phyloP scores from a whole-genome alignment of 2,797 vertebrate species.

The Coregonus ussuriensis region DNA sequence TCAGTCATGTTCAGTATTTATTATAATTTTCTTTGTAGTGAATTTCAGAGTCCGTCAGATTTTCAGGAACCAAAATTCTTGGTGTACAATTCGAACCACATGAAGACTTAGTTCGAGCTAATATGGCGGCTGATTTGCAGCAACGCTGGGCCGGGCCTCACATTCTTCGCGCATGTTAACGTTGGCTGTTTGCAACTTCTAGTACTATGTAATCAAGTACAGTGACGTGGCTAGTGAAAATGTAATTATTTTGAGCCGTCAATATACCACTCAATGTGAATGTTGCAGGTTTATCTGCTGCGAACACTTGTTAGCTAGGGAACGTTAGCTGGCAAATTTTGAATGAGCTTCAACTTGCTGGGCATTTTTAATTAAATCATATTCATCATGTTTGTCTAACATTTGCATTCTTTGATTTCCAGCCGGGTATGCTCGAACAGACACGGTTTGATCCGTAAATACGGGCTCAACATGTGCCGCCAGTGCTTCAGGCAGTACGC shows the following conservation, averaged over 20 bases:
- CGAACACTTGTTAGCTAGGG: too few relatives aligned
- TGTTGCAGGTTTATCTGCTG: too few relatives aligned
- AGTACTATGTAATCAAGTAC: neutral
- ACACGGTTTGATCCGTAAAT: slow-evolving; percentile 96
- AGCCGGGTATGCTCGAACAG: slow-evolving; percentile 97
- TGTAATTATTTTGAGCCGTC: too few relatives aligned
- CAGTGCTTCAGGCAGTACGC: slow-evolving; percentile 99
- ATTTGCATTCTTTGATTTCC: neutral
- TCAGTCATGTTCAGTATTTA: slow-evolving; percentile 55
- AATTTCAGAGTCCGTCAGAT: neutral
- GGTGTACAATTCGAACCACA: slow-evolving; percentile 49
- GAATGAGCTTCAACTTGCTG: too few relatives aligned
- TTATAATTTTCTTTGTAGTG: rapidly evolving
- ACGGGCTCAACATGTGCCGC: slow-evolving; percentile 97
- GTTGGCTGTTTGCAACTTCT: neutral
- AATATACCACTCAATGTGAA: too few relatives aligned
- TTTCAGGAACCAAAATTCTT: rapidly evolving
- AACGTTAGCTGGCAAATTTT: too few relatives aligned
- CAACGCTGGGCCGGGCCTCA: too few relatives aligned
- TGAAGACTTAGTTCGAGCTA: slow-evolving; percentile 51
- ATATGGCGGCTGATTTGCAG: slow-evolving; percentile 69
- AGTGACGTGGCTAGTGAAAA: too few relatives aligned
- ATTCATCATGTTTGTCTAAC: neutral
- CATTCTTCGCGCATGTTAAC: neutral
- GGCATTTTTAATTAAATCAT: too few relatives aligned